Percentiles rank a stretch among this genome's conserved stretches.
Evolutionary conservation across 1,140 invertebrate species (phyloP).

Genomic region (Rhizoglyphus robini): DNA sequence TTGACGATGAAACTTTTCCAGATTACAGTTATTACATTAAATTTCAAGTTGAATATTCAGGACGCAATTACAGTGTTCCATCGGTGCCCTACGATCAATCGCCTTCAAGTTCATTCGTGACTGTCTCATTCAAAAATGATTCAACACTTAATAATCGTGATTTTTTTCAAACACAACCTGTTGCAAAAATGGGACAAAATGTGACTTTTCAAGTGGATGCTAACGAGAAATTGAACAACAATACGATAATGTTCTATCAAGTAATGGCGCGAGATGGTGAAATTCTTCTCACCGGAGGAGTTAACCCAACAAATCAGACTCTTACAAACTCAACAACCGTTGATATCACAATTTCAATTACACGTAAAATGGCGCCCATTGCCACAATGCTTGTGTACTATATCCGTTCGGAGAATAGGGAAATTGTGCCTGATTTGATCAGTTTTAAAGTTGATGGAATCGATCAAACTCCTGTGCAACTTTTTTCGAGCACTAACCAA

Average conservation of each 20-base stretch:
- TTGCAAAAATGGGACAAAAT: constrained; percentile 63
- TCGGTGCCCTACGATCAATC: constrained; percentile 54
- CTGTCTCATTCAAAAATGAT: constrained; percentile 39
- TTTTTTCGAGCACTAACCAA: constrained; percentile 43
- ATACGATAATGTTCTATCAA: constrained; percentile 31
- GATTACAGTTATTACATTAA: constrained; percentile 6
- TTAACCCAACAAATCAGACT: too few species aligned
- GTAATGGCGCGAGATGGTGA: constrained; percentile 71
- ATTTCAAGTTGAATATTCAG: constrained; percentile 25
- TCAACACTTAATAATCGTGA: constrained; percentile 25
- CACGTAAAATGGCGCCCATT: neutral
- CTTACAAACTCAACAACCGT: neutral
- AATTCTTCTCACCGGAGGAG: constrained; percentile 52
- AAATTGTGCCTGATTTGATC: constrained; percentile 66
- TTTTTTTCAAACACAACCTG: constrained; percentile 31
- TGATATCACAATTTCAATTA: neutral
- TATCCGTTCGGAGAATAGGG: constrained; percentile 48
- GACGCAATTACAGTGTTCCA: constrained; percentile 23
- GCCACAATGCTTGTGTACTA: neutral
- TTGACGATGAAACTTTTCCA: too few species aligned
- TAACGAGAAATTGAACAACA: constrained; percentile 41
- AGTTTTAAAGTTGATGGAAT: constrained; percentile 60
- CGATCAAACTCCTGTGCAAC: constrained; percentile 55
- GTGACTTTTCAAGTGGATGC: constrained; percentile 63
- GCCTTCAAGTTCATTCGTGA: constrained; percentile 56